Evolutionary conservation across 2,797 vertebrate species (phyloP), one percentile per base, ranked within the genome.

Genomic region (Anguilla megastoma): DNA sequence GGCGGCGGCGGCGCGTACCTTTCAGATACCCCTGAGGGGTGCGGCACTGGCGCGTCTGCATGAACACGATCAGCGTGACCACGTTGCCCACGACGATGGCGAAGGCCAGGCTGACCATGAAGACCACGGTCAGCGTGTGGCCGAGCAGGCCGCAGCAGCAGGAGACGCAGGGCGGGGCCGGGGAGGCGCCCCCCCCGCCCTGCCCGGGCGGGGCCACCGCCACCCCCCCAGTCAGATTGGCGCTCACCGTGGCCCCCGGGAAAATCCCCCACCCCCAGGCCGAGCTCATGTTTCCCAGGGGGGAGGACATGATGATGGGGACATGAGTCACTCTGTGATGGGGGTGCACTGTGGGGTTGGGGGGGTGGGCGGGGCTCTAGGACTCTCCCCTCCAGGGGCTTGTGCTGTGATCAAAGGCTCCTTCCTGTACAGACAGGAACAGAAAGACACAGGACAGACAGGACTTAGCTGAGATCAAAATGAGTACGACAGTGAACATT

Each of bases 1-100:
- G n/a, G n/a, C n/a, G 18, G n/a, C 9, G 1, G 9, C 5, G 14
- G 18, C 7, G 2, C 24, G 91, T 92, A 97, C 96, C 96, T 97
- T 97, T 97, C 58, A 97, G 93, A 89, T 97, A 97, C 69, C 96
- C 95, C 87, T 97, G 97, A 3, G 97, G 94, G 0, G 96, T 97
- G 74, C 94, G 93, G 7, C 96, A 96, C 86, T 96, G 96, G 88
- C 94, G 95, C 0, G 95, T 96, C 90, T 96, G 94, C 91, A 96
- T 94, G 91, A 97, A 96, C 50, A 97, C 96, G 0, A 95, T 95
- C 7, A 97, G 95, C 0, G 95, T 97, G 92, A 97, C 90, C 89
- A 97, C 94, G 24, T 97, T 97, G 87, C 97, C 96, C 16, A 95
- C 88, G 58, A 96, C 95, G 3, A 97, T 96, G 74, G 96, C 95